Base-by-base conservation (phyloP, 2,888 invertebrate species). In the Hypomecis punctinalis region DNA sequence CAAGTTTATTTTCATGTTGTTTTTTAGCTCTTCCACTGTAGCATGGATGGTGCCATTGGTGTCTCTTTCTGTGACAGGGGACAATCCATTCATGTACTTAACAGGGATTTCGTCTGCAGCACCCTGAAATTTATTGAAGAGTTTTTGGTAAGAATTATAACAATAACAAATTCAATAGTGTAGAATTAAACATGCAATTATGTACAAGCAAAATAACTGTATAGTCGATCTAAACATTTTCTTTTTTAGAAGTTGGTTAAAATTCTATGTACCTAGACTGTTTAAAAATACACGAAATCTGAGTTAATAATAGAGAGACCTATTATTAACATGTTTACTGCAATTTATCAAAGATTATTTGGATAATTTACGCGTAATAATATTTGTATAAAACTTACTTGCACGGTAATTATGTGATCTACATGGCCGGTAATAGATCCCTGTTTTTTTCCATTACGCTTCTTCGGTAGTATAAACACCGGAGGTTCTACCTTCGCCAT, bases 381-480 rank as follows among this genome's bases (percentile, higher is more conserved):
- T 40, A 40, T 6, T n/a, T 40, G 5, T 65, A 63, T 8, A 49
- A 45, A 62, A 77, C 74, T 67, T 75, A 94, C 94, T 91, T 95
- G 94, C 49, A 94, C 93, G 69, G 93, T 92, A 70, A 95, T 94
- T 65, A 95, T 94, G 76, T 94, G 95, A 76, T 95, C 95, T 58
- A 94, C 94, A 88, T 95, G 94, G 76, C 94, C 93, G 67, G 89
- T 85, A 71, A 89, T 88, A 37, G 88, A 77, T 72, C 90, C 93
- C 72, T 85, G 88, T 76, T 93, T 89, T 83, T 94, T 94, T 68
- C 94, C 94, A 76, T 93, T 93, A 81, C 94, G 82, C 89, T 94
- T 93, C 88, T 95, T 85, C 0, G 95, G 94, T 71, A 94, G 88
- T 78, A 95, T 94, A 76, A 95, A 94, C 75, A 94, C 84, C 9